phyloP scores from a whole-genome alignment of 2,888 invertebrate species.

The Eremobia ochroleuca region DNA sequence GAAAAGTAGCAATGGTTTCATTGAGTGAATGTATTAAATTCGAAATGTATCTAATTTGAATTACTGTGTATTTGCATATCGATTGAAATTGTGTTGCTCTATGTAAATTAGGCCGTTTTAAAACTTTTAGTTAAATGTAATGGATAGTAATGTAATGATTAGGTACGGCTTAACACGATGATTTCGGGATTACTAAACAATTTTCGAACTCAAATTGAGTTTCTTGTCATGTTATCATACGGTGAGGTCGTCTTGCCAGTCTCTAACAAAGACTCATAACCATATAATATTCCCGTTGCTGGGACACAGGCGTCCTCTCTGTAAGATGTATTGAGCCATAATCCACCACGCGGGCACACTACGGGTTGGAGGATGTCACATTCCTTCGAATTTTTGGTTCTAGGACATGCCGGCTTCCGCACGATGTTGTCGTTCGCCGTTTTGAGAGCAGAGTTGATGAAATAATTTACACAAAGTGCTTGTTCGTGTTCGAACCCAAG shows the following conservation, averaged over 20 bases:
- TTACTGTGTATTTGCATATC: conserved; percentile 20
- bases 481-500: not conserved
- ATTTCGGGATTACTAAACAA: not conserved
- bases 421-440: not conserved
- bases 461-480: not conserved
- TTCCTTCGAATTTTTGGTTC: not conserved
- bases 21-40: conserved; percentile 12
- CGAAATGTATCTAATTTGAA: conserved; percentile 26
- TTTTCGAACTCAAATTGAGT: not conserved
- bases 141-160: not conserved
- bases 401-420: not conserved
- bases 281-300: too few relatives aligned
- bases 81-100: not conserved
- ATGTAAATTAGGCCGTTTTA: not conserved
- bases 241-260: too few relatives aligned
- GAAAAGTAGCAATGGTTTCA: conserved; percentile 21
- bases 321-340: not conserved
- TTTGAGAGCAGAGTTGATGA: not conserved
- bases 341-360: not conserved
- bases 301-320: not conserved
- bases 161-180: not conserved
- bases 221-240: not conserved
- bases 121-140: not conserved
- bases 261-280: too few relatives aligned
- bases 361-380: not conserved